A percentile compares a stretch with the other conserved stretches of the same genome.
Evolutionary conservation across 2,113 vertebrate species (phyloP).

Genomic region (Gasterosteus aculeatus): DNA sequence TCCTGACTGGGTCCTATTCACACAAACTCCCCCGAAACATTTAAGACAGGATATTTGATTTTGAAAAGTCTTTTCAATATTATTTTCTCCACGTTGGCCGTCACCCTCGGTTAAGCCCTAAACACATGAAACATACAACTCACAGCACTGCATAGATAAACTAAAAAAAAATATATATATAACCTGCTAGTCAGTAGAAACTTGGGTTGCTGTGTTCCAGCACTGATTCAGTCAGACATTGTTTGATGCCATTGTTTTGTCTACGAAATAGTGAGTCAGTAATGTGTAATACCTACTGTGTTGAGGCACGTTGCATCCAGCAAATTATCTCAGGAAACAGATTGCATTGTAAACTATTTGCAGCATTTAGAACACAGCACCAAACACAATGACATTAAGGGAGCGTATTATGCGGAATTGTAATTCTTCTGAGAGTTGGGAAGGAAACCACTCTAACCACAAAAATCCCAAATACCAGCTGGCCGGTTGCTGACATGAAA

Average conservation of each 20-base stretch:
- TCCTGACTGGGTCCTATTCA: slow-evolving; percentile 68
- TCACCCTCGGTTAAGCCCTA: slow-evolving; percentile 61
- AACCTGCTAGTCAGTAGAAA: slow-evolving; percentile 47
- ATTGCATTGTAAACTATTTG: slow-evolving; percentile 49
- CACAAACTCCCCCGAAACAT: slow-evolving; percentile 74
- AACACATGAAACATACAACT: slow-evolving; percentile 67
- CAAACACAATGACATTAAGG: slow-evolving; percentile 49
- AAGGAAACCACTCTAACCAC: slow-evolving; percentile 56
- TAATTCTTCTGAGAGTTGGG: slow-evolving; percentile 36
- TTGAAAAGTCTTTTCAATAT: slow-evolving; percentile 69
- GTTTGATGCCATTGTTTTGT: slow-evolving; percentile 57
- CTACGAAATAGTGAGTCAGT: slow-evolving; percentile 29
- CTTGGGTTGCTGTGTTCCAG: slow-evolving; percentile 14
- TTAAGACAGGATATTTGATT: slow-evolving; percentile 78
- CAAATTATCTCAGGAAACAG: slow-evolving; percentile 56
- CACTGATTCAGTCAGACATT: slow-evolving; percentile 13
- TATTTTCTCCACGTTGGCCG: slow-evolving; percentile 67
- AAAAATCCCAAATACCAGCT: slow-evolving; percentile 49
- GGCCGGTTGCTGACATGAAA: slow-evolving; percentile 59
- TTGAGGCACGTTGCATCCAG: slow-evolving; percentile 29
- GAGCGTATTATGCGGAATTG: slow-evolving; percentile 45
- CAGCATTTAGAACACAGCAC: slow-evolving; percentile 18
- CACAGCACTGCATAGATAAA: slow-evolving; percentile 26
- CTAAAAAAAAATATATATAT: slow-evolving; percentile 8
- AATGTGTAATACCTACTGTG: slow-evolving; percentile 34